These are phyloP conservation scores for Condylostylus longicornis DNA, from an alignment of 1,140 invertebrate species.

Conservation along the genomic window DNA sequence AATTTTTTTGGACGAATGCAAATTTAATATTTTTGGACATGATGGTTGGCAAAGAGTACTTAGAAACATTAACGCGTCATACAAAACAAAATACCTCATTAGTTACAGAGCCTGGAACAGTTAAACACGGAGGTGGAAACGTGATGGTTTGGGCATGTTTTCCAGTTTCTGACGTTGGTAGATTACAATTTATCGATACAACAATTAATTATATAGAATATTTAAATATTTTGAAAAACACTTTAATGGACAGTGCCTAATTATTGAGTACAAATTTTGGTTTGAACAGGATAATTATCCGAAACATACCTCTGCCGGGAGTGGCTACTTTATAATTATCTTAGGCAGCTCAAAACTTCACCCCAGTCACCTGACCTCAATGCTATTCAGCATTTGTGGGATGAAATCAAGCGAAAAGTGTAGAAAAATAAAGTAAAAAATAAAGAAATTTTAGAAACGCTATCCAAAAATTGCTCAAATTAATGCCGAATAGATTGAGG, in stretches of 20 bases:
- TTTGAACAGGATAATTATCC: conserved; percentile 20
- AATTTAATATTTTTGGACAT: conserved; percentile 15
- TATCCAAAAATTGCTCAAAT: too few species aligned
- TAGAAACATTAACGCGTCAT: conserved; percentile 10
- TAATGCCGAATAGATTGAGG: too few species aligned
- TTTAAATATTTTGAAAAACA: conserved; percentile 11
- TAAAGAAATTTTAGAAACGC: too few species aligned
- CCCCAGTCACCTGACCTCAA: conserved; percentile 23
- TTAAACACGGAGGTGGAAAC: conserved; percentile 26
- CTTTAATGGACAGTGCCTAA: conserved; percentile 10
- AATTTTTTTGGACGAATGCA: conserved; percentile 18
- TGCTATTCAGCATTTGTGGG: conserved; percentile 19
- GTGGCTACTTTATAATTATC: conserved; percentile 12
- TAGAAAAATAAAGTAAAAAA: too few species aligned
- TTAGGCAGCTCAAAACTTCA: conserved; percentile 15
- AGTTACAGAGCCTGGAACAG: too few species aligned
- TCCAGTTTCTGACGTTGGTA: conserved; percentile 13
- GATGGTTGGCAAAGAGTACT: conserved; percentile 9
- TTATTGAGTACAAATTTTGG: conserved; percentile 6
- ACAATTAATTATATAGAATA: conserved; percentile 9
- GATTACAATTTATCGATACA: conserved; percentile 14
- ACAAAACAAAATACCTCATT: conserved; percentile 13
- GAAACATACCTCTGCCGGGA: conserved; percentile 9
- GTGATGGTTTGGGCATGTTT: conserved; percentile 29
- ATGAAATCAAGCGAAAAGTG: too few species aligned